Conservation (phyloP, 1,140 invertebrate genomes). For the Bombus superbus region DNA sequence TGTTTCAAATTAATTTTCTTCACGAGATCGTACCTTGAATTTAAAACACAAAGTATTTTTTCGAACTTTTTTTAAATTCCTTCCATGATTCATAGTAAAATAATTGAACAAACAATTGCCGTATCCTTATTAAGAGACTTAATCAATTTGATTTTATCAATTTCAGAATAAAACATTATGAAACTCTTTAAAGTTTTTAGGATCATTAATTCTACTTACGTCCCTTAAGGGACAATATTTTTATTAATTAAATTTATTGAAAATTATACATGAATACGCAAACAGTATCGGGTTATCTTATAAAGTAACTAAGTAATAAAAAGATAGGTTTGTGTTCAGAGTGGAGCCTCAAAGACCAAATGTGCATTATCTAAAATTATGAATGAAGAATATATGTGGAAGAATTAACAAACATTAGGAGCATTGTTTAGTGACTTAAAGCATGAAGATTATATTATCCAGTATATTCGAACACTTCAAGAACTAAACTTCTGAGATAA, state of each 20-base stretch:
- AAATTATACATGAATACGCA: conserved; percentile 8
- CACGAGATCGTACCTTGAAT: neutral
- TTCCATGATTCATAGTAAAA: neutral
- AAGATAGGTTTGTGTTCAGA: conserved; percentile 37
- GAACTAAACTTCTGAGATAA: neutral
- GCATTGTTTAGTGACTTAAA: neutral
- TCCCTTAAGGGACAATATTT: neutral
- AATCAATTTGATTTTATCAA: conserved; percentile 49
- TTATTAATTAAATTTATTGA: neutral
- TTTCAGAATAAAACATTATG: conserved; percentile 31
- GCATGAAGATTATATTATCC: neutral
- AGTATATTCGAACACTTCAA: neutral
- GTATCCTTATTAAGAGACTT: neutral
- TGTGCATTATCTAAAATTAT: conserved; percentile 2
- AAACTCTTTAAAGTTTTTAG: conserved; percentile 22
- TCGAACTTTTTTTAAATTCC: neutral
- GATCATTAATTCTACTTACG: conserved; percentile 16
- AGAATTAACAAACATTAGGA: neutral
- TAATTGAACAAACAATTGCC: neutral
- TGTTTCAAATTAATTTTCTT: conserved; percentile 5
- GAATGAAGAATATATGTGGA: neutral
- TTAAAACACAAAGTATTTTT: neutral
- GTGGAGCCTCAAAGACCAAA: neutral
- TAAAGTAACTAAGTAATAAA: conserved; percentile 1
- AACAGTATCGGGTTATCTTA: neutral